A percentile compares a stretch with the other conserved stretches of the same genome.
phyloP scores from a whole-genome alignment of 2,797 vertebrate genomes.

The Myotis myotis region DNA sequence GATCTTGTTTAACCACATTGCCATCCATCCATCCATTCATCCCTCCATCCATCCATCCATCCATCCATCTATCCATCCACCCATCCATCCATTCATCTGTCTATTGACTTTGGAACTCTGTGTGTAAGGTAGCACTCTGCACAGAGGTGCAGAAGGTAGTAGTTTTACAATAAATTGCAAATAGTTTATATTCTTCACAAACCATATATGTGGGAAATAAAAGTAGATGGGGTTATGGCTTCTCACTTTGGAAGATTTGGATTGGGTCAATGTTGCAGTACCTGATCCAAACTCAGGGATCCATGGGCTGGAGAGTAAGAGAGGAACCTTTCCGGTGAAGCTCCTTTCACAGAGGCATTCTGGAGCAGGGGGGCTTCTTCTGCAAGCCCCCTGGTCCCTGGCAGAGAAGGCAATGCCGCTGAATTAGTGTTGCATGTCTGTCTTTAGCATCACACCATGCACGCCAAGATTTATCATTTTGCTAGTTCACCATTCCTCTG shows the following conservation, averaged over 20 bases:
- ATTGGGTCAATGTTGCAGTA: background rate
- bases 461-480: background rate
- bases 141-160: background rate
- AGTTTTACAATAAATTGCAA: background rate
- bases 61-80: background rate
- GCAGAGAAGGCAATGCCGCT: background rate
- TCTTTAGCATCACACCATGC: background rate
- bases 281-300: background rate
- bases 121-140: background rate
- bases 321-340: background rate
- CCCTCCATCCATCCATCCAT: background rate
- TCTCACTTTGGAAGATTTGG: background rate
- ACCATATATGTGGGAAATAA: background rate
- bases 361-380: background rate
- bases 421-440: background rate
- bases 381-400: rapidly evolving
- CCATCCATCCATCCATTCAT: no score
- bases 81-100: background rate
- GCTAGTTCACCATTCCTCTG: background rate
- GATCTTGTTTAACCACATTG: background rate
- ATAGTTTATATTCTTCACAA: background rate
- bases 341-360: background rate
- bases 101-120: background rate
- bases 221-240: background rate
- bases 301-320: background rate